Percentiles rank a stretch among this genome's conserved stretches.
phyloP scores from a whole-genome alignment of 1,140 invertebrate genomes.

The Ericerus pela region DNA sequence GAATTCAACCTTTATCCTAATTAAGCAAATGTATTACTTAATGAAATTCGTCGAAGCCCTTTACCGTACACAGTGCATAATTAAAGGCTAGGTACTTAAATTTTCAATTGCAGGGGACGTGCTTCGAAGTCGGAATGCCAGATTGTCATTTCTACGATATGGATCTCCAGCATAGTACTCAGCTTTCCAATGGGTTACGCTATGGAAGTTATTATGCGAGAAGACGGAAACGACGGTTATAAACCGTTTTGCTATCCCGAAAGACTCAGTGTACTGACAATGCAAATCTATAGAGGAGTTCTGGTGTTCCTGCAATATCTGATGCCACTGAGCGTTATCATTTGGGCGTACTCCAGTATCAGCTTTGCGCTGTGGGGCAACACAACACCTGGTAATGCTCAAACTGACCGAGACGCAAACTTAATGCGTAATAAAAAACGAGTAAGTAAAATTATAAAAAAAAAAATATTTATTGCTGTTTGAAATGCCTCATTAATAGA shows the following conservation, averaged over 20 bases:
- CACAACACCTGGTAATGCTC: conserved; percentile 33
- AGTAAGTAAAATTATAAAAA: conserved; percentile 30
- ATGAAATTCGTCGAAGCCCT: too few species aligned
- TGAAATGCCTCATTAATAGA: too few species aligned
- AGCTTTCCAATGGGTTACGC: conserved; percentile 22
- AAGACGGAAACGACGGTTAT: conserved; percentile 16
- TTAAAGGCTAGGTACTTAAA: too few species aligned
- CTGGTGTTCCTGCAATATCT: conserved; percentile 38
- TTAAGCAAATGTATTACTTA: too few species aligned
- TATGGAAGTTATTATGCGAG: conserved; percentile 16
- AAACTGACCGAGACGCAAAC: conserved; percentile 33
- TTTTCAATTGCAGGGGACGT: conserved; percentile 20
- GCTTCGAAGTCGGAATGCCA: conserved; percentile 23
- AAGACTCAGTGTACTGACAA: conserved; percentile 18
- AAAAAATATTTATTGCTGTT: too few species aligned
- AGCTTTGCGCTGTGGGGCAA: conserved; percentile 35
- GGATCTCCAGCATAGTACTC: conserved; percentile 21
- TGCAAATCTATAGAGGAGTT: conserved; percentile 27
- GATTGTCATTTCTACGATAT: conserved; percentile 22
- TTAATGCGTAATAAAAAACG: conserved; percentile 38
- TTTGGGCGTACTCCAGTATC: conserved; percentile 35
- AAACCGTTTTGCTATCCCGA: conserved; percentile 31
- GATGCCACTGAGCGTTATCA: conserved; percentile 36
- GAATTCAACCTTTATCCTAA: too few species aligned
- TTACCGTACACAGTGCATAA: too few species aligned